Evolutionary conservation across 2,888 invertebrate species (phyloP).

Genomic region (Drosophila cyrtoloma): DNA sequence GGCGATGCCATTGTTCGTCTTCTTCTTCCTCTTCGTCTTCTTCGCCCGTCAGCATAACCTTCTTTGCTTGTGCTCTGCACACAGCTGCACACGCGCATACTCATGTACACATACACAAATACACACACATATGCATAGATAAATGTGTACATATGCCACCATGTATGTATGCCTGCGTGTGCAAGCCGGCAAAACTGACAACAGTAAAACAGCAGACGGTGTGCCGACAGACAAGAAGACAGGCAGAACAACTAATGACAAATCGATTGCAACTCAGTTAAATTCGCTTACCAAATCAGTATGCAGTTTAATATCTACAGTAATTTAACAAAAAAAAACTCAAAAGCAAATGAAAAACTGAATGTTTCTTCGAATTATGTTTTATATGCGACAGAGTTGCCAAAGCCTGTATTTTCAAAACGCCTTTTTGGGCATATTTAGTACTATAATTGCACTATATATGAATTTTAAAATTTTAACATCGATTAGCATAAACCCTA

Average conservation of each 20-base stretch:
- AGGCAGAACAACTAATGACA: neutral
- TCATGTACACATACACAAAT: neutral
- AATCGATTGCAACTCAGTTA: neutral
- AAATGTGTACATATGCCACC: neutral
- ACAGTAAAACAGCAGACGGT: neutral
- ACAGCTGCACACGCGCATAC: slow-evolving; percentile 26
- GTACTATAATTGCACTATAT: neutral
- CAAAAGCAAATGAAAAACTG: neutral
- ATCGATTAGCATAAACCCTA: neutral
- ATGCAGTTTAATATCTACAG: neutral
- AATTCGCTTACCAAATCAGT: slow-evolving; percentile 15
- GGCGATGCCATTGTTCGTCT: slow-evolving; percentile 3
- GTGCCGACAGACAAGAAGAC: neutral
- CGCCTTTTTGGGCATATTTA: slow-evolving; percentile 33
- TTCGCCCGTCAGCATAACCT: slow-evolving; percentile 50
- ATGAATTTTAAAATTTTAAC: neutral
- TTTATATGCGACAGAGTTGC: slow-evolving; percentile 30
- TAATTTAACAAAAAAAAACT: neutral
- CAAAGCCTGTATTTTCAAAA: slow-evolving; percentile 1
- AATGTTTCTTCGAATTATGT: slow-evolving; percentile 8
- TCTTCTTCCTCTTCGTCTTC: neutral
- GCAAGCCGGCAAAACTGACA: slow-evolving; percentile 26
- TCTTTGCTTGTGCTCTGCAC: slow-evolving; percentile 15
- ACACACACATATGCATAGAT: neutral
- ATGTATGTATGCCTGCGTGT: slow-evolving; percentile 5